phyloP scores from a whole-genome alignment of 2,113 vertebrate genomes.

The Sylvia atricapilla region DNA sequence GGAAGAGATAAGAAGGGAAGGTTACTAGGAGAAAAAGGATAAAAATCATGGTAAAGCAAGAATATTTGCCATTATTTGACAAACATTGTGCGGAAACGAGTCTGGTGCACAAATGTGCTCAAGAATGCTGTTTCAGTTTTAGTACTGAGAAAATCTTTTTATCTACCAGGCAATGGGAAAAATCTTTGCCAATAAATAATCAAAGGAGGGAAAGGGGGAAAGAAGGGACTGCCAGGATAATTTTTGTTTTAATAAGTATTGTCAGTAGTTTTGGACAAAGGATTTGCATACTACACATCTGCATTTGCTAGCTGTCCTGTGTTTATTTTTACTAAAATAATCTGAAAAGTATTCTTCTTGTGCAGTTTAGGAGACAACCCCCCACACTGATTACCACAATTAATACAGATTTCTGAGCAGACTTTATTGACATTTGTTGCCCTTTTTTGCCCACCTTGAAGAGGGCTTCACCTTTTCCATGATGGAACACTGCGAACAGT shows the following conservation, averaged over 20 bases:
- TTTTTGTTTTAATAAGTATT: neutral
- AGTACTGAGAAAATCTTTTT: neutral
- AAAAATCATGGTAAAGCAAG: neutral
- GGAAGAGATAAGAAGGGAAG: neutral
- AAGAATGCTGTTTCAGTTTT: neutral
- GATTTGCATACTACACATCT: neutral
- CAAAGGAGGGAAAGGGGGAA: neutral
- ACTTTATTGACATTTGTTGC: neutral
- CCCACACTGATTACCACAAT: neutral
- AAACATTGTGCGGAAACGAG: neutral
- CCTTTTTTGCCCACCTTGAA: neutral
- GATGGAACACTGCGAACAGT: neutral
- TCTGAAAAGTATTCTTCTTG: neutral
- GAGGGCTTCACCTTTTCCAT: neutral
- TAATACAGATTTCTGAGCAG: neutral
- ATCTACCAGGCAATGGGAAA: neutral
- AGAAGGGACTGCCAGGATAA: neutral
- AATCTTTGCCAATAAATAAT: slow-evolving; percentile 23
- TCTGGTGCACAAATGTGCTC: slow-evolving; percentile 18
- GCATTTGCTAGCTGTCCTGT: neutral
- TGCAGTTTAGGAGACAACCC: neutral
- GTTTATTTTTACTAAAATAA: neutral
- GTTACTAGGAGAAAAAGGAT: neutral
- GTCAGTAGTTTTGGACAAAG: neutral
- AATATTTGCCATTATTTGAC: neutral